Evolutionary conservation across 2,113 vertebrate species (phyloP).

Genomic region (Ranitomeya imitator): DNA sequence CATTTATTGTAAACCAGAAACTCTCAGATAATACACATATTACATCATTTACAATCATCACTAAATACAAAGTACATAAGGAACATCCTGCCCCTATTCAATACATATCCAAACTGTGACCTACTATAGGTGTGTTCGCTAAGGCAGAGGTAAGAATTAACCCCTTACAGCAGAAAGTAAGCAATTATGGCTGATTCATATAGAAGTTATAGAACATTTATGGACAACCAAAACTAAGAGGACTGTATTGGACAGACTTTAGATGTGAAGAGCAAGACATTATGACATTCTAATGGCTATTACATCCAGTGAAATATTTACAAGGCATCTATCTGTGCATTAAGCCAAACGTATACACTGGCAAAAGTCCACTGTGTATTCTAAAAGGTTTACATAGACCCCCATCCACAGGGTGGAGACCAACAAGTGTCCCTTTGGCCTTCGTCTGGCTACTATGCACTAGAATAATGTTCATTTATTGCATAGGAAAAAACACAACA

Average conservation of each 20-base stretch:
- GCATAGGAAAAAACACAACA: no score
- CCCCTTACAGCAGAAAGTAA: no score
- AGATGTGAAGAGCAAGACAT: neutral
- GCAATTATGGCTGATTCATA: no score
- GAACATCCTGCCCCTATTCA: neutral
- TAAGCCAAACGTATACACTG: no score
- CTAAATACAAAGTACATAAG: neutral
- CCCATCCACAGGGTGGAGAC: no score
- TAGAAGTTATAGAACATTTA: neutral
- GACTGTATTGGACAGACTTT: neutral
- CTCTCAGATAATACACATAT: neutral
- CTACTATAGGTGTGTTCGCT: neutral
- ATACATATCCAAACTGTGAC: neutral
- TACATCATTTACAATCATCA: neutral
- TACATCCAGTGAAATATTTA: neutral
- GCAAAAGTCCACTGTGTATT: no score
- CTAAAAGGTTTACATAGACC: no score
- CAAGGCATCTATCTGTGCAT: neutral
- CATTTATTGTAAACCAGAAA: slow-evolving; percentile 1
- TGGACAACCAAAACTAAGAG: neutral
- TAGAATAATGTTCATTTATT: no score
- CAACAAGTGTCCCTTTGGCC: no score
- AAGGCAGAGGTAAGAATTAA: neutral
- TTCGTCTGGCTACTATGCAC: no score
- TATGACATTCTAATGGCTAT: neutral